These are phyloP conservation scores for Tribolium castaneum DNA, from an alignment of 1,140 invertebrate genomes.

Conservation along the genomic window DNA sequence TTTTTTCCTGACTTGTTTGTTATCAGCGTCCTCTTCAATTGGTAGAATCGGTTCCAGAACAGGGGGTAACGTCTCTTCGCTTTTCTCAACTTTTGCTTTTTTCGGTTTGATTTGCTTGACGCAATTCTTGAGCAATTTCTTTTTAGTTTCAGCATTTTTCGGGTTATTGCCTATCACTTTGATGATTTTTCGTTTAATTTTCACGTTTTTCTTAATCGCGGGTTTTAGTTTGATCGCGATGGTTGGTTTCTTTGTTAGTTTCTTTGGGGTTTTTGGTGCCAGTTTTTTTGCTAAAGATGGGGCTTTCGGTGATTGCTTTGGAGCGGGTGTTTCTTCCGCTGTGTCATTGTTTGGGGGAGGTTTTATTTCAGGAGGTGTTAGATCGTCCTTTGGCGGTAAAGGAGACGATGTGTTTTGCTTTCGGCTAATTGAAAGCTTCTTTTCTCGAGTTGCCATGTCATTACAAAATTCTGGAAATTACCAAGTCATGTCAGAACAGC, in stretches of 20 bases:
- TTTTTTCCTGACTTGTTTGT: slow-evolving; percentile 46
- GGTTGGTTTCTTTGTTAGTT: slow-evolving; percentile 43
- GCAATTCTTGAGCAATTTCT: slow-evolving; percentile 59
- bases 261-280: slow-evolving; percentile 49
- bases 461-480: slow-evolving; percentile 45
- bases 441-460: slow-evolving; percentile 63
- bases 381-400: slow-evolving; percentile 44
- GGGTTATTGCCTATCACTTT: slow-evolving; percentile 55
- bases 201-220: slow-evolving; percentile 54
- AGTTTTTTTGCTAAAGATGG: slow-evolving; percentile 44
- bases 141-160: slow-evolving; percentile 57
- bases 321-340: slow-evolving; percentile 25
- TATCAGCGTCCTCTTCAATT: slow-evolving; percentile 50
- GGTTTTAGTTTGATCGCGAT: slow-evolving; percentile 56
- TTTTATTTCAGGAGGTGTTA: background rate
- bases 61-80: slow-evolving; percentile 48
- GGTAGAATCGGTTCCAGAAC: slow-evolving; percentile 58
- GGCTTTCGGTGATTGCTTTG: background rate
- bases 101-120: slow-evolving; percentile 51
- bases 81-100: slow-evolving; percentile 39
- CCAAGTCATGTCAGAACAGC: background rate
- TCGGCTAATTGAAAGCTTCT: slow-evolving; percentile 58
- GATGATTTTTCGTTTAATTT: slow-evolving; percentile 55
- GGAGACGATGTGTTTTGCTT: slow-evolving; percentile 54
- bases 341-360: slow-evolving; percentile 1